Conservation (phyloP, 2,113 vertebrate genomes). For the Glaucomys volans region DNA sequence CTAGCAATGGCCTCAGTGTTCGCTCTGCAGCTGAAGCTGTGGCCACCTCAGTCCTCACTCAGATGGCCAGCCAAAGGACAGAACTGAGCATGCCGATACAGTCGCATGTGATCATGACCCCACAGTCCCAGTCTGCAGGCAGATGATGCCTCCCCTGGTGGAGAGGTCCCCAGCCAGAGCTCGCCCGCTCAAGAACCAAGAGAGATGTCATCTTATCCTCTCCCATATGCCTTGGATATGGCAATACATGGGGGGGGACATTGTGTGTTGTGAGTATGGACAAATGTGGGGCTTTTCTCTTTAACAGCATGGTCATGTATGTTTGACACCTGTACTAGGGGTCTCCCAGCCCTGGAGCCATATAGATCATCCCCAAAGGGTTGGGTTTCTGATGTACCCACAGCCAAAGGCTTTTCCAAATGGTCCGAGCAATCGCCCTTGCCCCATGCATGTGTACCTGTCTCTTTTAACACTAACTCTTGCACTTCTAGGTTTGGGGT, state of each 20-base stretch:
- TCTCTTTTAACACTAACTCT: constrained; percentile 82
- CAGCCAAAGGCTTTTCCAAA: constrained; percentile 75
- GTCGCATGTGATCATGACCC: constrained; percentile 91
- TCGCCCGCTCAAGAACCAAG: constrained; percentile 73
- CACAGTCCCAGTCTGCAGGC: constrained; percentile 96
- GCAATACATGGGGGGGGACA: neutral
- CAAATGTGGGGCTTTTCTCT: constrained; percentile 79
- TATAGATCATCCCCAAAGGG: constrained; percentile 43
- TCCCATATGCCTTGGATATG: constrained; percentile 70
- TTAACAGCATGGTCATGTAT: constrained; percentile 51
- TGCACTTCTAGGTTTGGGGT: constrained; percentile 58
- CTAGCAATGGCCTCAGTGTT: constrained; percentile 92
- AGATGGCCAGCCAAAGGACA: constrained; percentile 95
- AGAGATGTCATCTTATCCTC: constrained; percentile 70
- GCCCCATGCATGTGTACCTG: constrained; percentile 57
- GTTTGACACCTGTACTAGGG: constrained; percentile 69
- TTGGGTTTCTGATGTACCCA: constrained; percentile 65
- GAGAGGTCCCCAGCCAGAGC: constrained; percentile 80
- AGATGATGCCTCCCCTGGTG: constrained; percentile 93
- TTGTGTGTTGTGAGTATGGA: constrained; percentile 83
- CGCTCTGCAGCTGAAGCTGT: constrained; percentile 96
- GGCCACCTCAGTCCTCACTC: constrained; percentile 96
- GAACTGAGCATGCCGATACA: constrained; percentile 90
- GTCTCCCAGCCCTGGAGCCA: constrained; percentile 61
- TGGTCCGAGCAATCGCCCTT: constrained; percentile 66